These are phyloP conservation scores for Xylota segnis DNA, from an alignment of 2,888 invertebrate genomes.

Conservation along the genomic window DNA sequence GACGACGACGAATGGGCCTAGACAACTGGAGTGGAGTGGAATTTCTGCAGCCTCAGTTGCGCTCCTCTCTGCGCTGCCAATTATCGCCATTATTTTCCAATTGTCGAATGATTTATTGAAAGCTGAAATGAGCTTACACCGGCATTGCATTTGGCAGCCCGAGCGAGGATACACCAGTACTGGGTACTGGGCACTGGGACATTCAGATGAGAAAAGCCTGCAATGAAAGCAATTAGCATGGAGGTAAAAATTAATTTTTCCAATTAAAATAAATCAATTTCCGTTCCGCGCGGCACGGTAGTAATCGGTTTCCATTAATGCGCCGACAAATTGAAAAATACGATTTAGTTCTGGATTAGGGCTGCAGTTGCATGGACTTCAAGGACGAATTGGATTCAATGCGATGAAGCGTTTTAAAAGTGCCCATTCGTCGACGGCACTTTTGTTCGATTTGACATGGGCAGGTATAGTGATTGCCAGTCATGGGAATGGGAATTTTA, in stretches of 20 bases:
- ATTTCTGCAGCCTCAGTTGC: slow-evolving; percentile 9
- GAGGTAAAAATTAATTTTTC: slow-evolving; percentile 75
- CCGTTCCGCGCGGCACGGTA: slow-evolving; percentile 62
- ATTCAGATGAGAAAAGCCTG: slow-evolving; percentile 4
- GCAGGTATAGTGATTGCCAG: slow-evolving; percentile 14
- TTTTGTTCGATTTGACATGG: slow-evolving; percentile 47
- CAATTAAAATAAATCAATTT: slow-evolving; percentile 77
- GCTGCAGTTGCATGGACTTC: slow-evolving; percentile 20
- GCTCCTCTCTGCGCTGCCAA: slow-evolving; percentile 64
- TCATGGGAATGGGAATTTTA: slow-evolving; percentile 25
- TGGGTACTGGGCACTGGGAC: not conserved
- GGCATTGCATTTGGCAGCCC: not conserved
- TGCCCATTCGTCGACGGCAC: slow-evolving; percentile 23
- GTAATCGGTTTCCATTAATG: slow-evolving; percentile 74
- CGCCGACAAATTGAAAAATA: slow-evolving; percentile 75
- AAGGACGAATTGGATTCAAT: slow-evolving; percentile 52
- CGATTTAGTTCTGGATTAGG: slow-evolving; percentile 40
- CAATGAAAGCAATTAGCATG: slow-evolving; percentile 73
- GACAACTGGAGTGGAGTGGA: slow-evolving; percentile 28
- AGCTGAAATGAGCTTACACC: slow-evolving; percentile 60
- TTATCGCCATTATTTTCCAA: slow-evolving; percentile 77
- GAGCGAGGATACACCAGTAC: slow-evolving; percentile 2
- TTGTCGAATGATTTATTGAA: slow-evolving; percentile 76
- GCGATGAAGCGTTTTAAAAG: slow-evolving; percentile 16
- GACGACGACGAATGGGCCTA: slow-evolving; percentile 50